Evolutionary conservation across 2,797 vertebrate genomes (phyloP).

Genomic region (Notolabrus celidotus): DNA sequence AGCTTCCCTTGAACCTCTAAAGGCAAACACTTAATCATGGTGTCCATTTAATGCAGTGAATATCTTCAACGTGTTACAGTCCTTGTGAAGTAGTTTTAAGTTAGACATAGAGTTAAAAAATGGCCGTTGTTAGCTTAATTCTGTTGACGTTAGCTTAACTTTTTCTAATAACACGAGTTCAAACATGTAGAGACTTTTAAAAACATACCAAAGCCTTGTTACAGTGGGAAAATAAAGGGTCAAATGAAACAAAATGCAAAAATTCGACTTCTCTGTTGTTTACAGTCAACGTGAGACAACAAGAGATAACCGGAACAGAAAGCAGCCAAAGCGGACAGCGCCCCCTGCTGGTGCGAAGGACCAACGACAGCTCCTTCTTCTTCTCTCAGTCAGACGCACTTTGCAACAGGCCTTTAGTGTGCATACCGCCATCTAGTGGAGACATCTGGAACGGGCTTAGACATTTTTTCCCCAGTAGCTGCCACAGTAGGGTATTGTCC

Average conservation of each 20-base stretch:
- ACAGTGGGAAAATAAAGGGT: no score
- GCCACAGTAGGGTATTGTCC: no score
- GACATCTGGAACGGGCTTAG: no score
- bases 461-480: no score
- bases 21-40: conserved; percentile 91
- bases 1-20: conserved; percentile 88
- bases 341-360: conserved; percentile 55
- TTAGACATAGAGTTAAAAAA: neutral
- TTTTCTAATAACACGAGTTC: neutral
- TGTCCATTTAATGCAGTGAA: neutral
- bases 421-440: conserved; percentile 35
- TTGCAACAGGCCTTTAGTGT: no score
- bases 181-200: neutral
- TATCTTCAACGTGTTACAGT: no score
- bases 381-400: no score
- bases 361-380: neutral
- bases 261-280: conserved; percentile 29
- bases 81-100: no score
- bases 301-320: neutral
- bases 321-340: conserved; percentile 3
- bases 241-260: neutral
- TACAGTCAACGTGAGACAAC: conserved; percentile 66
- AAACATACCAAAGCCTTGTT: neutral
- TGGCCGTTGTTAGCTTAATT: conserved; percentile 9
- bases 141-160: neutral